phyloP scores from a whole-genome alignment of 2,113 vertebrate species.

The Sinocyclocheilus rhinocerous region DNA sequence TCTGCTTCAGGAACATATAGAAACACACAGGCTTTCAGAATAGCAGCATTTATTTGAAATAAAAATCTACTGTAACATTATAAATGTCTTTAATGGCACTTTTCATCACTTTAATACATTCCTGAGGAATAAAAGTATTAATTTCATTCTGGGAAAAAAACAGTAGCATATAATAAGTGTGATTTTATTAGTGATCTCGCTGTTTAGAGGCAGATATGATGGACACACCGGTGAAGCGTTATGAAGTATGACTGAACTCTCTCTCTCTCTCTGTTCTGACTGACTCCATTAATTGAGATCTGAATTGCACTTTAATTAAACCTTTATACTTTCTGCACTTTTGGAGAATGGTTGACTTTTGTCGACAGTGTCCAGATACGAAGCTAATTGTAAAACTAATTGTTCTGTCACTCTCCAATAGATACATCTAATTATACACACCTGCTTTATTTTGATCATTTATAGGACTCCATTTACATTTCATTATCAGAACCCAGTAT shows the following conservation, averaged over 20 bases:
- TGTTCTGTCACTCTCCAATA: constrained; percentile 15
- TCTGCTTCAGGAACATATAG: not conserved
- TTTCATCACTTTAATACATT: not conserved
- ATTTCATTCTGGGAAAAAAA: no score
- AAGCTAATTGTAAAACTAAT: constrained; percentile 15
- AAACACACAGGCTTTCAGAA: no score
- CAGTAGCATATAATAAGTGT: not conserved
- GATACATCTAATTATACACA: constrained; percentile 4
- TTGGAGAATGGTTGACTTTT: constrained; percentile 52
- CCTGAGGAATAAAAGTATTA: not conserved
- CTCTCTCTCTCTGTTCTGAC: not conserved
- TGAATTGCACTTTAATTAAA: not conserved
- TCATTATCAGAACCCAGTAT: not conserved
- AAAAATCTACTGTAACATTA: not conserved
- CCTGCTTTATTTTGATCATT: not conserved
- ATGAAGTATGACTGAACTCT: no score
- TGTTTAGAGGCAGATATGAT: not conserved
- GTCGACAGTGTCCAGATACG: constrained; percentile 1
- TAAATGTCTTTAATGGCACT: not conserved
- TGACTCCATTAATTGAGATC: not conserved
- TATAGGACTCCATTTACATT: not conserved
- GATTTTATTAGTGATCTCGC: not conserved
- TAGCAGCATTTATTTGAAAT: no score
- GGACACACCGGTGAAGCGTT: not conserved
- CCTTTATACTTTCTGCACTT: constrained; percentile 21